phyloP scores from a whole-genome alignment of 2,888 invertebrate genomes.

The Pimpla rufipes region DNA sequence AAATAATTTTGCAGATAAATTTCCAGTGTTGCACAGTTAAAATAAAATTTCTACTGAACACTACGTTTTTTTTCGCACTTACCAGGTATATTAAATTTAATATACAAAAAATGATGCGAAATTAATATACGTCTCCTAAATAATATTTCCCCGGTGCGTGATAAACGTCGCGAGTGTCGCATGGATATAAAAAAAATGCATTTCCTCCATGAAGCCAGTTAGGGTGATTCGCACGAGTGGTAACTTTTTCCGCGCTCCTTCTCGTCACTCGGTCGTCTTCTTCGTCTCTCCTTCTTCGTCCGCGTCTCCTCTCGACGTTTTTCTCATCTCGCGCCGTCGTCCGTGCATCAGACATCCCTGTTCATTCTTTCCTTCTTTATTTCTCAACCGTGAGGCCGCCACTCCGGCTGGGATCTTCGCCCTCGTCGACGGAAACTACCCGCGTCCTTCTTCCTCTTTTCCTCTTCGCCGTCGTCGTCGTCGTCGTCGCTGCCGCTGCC shows the following conservation, averaged over 20 bases:
- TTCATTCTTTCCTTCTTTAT: slow-evolving; percentile 62
- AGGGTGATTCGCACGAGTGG: slow-evolving; percentile 70
- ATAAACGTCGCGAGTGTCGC: slow-evolving; percentile 59
- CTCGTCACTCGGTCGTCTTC: slow-evolving; percentile 26
- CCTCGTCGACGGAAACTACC: slow-evolving; percentile 28
- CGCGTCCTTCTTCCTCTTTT: slow-evolving; percentile 41
- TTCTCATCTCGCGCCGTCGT: slow-evolving; percentile 59
- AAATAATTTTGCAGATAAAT: slow-evolving; percentile 26
- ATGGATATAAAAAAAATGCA: slow-evolving; percentile 67
- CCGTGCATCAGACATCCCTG: slow-evolving; percentile 57
- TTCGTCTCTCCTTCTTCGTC: slow-evolving; percentile 25
- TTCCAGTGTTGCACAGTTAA: no score
- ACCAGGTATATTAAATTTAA: no score
- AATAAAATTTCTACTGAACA: no score
- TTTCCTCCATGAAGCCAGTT: slow-evolving; percentile 76
- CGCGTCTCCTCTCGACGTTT: slow-evolving; percentile 42
- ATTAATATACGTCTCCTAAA: background rate
- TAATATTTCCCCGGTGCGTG: background rate
- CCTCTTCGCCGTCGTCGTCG: slow-evolving; percentile 1
- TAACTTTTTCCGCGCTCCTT: slow-evolving; percentile 60
- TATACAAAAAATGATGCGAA: no score
- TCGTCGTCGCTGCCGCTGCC: slow-evolving; percentile 20
- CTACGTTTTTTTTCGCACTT: no score
- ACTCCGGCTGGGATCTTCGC: slow-evolving; percentile 21
- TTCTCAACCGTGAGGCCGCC: slow-evolving; percentile 8